These are phyloP conservation scores for Amblyraja radiata DNA, from an alignment of 2,797 vertebrate genomes.

Conservation along the genomic window DNA sequence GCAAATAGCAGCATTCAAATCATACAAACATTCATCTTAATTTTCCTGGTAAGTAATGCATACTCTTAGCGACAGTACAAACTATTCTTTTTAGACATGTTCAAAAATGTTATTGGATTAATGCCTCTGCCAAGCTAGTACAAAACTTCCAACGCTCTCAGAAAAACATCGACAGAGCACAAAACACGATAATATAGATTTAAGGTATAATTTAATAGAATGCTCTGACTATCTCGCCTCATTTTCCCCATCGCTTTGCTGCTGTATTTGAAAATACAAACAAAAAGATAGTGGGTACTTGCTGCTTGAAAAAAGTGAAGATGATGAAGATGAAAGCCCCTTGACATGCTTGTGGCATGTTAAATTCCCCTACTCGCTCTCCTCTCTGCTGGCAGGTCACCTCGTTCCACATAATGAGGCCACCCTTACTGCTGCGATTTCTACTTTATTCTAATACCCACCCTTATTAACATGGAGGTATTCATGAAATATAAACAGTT, in stretches of 20 bases:
- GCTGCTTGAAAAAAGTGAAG: too few relatives aligned
- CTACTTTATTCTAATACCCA: background rate
- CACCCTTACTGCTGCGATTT: background rate
- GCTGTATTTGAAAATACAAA: background rate
- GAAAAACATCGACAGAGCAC: background rate
- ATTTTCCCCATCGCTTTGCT: background rate
- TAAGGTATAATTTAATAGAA: background rate
- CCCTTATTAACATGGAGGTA: background rate
- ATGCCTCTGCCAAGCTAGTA: background rate
- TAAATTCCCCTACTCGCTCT: too few relatives aligned
- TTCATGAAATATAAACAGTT: background rate
- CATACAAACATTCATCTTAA: too few relatives aligned
- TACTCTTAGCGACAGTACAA: too few relatives aligned
- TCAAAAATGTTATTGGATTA: background rate
- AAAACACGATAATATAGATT: background rate
- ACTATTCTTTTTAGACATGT: background rate
- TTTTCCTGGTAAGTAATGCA: too few relatives aligned
- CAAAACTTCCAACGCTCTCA: background rate
- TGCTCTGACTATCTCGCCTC: too few relatives aligned
- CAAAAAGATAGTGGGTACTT: background rate
- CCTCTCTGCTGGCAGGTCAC: background rate
- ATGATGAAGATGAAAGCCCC: too few relatives aligned
- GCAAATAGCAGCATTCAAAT: too few relatives aligned
- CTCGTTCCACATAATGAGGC: background rate
- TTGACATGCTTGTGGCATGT: too few relatives aligned